These are phyloP conservation scores for Neogobius melanostomus DNA, from an alignment of 2,113 vertebrate species.

Conservation along the genomic window DNA sequence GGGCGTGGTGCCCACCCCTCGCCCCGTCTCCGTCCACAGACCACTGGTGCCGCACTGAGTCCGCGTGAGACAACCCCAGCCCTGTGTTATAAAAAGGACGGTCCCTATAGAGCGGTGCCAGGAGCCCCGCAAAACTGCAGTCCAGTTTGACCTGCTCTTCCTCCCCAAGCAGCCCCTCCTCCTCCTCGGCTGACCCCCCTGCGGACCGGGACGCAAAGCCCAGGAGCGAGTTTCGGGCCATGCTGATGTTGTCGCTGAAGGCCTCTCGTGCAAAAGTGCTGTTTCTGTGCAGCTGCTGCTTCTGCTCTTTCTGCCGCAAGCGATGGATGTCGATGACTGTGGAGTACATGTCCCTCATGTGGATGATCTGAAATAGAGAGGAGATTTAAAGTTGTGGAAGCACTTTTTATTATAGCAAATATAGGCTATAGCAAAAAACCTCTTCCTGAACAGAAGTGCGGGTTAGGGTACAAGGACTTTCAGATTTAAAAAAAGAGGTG, in stretches of 20 bases:
- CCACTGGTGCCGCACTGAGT: constrained; percentile 65
- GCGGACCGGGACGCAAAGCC: constrained; percentile 75
- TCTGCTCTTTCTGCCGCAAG: constrained; percentile 86
- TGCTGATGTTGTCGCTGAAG: constrained; percentile 71
- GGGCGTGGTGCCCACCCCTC: constrained; percentile 84
- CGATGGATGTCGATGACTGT: constrained; percentile 97
- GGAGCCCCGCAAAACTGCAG: constrained; percentile 67
- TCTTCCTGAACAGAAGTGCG: too few relatives aligned
- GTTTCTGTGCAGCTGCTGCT: constrained; percentile 75
- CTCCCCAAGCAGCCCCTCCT: constrained; percentile 77
- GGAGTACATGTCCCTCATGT: constrained; percentile 99
- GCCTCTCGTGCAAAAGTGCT: constrained; percentile 63
- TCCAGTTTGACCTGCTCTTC: constrained; percentile 55
- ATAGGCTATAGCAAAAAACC: too few relatives aligned
- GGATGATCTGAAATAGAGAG: constrained; percentile 81
- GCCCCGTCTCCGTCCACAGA: constrained; percentile 72
- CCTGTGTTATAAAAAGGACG: constrained; percentile 71
- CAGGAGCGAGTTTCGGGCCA: constrained; percentile 82
- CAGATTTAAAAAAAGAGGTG: too few relatives aligned
- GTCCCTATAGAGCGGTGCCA: constrained; percentile 85
- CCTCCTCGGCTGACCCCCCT: constrained; percentile 78
- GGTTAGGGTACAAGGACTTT: too few relatives aligned
- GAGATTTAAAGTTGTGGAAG: neutral
- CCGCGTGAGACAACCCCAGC: constrained; percentile 27
- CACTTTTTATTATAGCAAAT: neutral